Base-by-base conservation (phyloP, 2,113 vertebrate genomes). In the Rhinoptilus africanus region DNA sequence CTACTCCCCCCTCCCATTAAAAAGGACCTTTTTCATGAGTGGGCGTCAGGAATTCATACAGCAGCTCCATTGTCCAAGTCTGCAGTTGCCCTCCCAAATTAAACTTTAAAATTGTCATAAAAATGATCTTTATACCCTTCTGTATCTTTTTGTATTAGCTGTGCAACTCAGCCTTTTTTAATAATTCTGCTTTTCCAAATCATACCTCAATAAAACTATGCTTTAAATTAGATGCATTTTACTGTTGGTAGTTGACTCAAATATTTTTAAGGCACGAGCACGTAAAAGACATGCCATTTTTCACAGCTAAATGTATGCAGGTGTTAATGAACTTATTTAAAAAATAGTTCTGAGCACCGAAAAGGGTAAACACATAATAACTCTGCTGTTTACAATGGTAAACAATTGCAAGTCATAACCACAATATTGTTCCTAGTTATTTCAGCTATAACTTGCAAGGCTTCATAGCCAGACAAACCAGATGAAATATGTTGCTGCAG, bases 391-490 rank as follows among this genome's bases (percentile, higher is more conserved):
- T 91, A 97, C 89, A 95, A 83, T 35, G 48, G 96, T 98, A 98
- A 99, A 98, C 98, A 98, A 98, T 98, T 98, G 98, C 98, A 98
- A 99, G 98, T 98, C 98, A 98, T 98, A 99, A 98, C 98, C 98
- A 98, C 98, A 98, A 98, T 98, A 99, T 98, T 98, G 98, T 98
- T 98, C 96, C 97, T 97, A 97, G 98, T 99, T 99, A 99, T 99
- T 99, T 98, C 98, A 97, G 97, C 98, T 97, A 98, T 99, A 99
- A 99, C 98, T 99, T 98, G 98, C 97, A 97, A 92, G 96, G 97
- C 97, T 96, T 97, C 96, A 97, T 60, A 97, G 96, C 89, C 94
- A 97, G 97, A 98, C 97, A 98, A 98, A 98, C 97, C 95, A 94
- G 96, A 98, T 98, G 98, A 98, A 98, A 98, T 98, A 98, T 97